phyloP scores from a whole-genome alignment of 2,113 vertebrate genomes.

The Datnioides undecimradiatus region DNA sequence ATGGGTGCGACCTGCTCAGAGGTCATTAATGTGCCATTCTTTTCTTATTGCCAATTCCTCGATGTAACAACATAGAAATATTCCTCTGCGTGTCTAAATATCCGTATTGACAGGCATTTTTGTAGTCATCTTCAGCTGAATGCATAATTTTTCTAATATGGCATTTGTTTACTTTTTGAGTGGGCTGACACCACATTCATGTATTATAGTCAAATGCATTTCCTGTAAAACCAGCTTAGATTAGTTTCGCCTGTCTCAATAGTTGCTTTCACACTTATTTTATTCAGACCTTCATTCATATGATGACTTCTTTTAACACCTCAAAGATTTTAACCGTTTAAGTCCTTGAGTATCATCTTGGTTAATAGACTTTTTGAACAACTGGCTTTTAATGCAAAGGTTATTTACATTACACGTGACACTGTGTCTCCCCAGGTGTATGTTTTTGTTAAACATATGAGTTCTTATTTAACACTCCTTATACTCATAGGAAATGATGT shows the following conservation, averaged over 20 bases:
- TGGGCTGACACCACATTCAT: too few relatives aligned
- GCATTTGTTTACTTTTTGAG: background rate
- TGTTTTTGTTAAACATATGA: background rate
- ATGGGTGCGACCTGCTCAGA: constrained; percentile 40
- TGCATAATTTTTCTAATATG: too few relatives aligned
- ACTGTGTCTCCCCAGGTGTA: background rate
- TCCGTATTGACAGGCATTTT: too few relatives aligned
- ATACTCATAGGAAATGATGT: background rate
- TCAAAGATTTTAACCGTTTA: too few relatives aligned
- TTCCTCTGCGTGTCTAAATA: too few relatives aligned
- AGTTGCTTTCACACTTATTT: background rate
- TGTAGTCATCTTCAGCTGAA: too few relatives aligned
- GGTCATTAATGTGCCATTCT: constrained; percentile 22
- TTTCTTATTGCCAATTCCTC: too few relatives aligned
- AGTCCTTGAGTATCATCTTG: too few relatives aligned
- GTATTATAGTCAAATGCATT: background rate
- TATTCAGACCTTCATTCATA: background rate
- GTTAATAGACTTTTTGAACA: too few relatives aligned
- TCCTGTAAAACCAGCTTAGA: background rate
- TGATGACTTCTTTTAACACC: background rate
- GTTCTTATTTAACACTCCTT: background rate
- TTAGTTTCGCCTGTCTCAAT: background rate
- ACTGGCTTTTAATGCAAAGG: constrained; percentile 5
- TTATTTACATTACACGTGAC: background rate
- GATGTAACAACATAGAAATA: background rate